Base-by-base conservation (phyloP, 2,888 invertebrate species). In the Onchidella celtica region DNA sequence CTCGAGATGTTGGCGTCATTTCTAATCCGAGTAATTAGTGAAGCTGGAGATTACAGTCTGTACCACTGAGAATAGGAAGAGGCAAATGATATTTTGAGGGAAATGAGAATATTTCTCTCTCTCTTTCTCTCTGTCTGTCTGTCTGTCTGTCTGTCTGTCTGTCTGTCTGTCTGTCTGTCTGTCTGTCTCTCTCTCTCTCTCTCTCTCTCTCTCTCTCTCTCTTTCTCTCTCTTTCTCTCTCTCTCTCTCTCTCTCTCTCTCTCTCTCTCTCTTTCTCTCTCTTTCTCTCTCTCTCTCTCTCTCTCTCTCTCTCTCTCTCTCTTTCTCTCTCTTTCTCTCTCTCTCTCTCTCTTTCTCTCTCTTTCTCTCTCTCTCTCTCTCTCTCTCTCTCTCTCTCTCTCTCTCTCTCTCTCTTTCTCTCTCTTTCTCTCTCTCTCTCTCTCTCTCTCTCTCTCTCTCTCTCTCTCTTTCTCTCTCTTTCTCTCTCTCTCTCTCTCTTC, bases 191-290 rank as follows among this genome's bases (percentile, higher is more conserved):
- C 63, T 63, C 63, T 61, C 32, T 63, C 63, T 38, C 27, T 55
- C 55, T 55, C 29, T 72, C 72, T 55, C 55, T 17, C 72, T 47
- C 72, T 55, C 72, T 55, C n/a, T 29, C 11, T 55, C n/a, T 55
- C 32, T 29, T 57, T 72, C 72, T 72, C 72, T 55, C 72, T 24
- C 32, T 17, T 55, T 29, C 27, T 47, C 72, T 47, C 72, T 72
- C 40, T 72, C 27, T 72, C 57, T 57, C 32, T 72, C 72, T 55
- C 40, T 69, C 69, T 38, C 24, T n/a, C 27, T 38, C 4, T 24
- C 9, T 55, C 63, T 2, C 66, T 47, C 40, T 76, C 66, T 32
- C n/a, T 40, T 29, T 21, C 34, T 38, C 47, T 11, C 40, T n/a
- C 34, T 34, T n/a, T 34, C 59, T 59, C 21, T 40, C 24, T 34